A percentile compares a stretch with the other conserved stretches of the same genome.
phyloP scores from a whole-genome alignment of 2,797 vertebrate genomes.

The Meda fulgida region DNA sequence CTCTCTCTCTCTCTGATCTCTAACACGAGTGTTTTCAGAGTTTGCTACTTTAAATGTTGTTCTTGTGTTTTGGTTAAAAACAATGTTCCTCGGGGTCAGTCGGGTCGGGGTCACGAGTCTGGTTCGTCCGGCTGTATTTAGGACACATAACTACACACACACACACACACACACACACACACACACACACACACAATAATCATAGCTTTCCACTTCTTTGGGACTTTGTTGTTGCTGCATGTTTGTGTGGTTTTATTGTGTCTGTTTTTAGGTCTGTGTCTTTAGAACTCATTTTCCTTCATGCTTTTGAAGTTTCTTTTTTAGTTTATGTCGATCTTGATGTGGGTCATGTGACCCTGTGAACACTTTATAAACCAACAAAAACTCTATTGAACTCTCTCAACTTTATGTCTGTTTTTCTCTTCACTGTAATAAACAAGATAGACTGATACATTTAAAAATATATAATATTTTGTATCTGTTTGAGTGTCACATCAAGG shows the following conservation, averaged over 20 bases:
- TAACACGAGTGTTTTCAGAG: neutral
- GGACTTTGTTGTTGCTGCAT: constrained; percentile 70
- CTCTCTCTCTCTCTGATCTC: neutral
- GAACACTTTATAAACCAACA: neutral
- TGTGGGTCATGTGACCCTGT: constrained; percentile 30
- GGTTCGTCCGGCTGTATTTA: constrained; percentile 42
- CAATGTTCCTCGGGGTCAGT: neutral
- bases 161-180: constrained; percentile 57
- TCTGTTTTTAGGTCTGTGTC: constrained; percentile 16
- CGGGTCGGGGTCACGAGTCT: neutral
- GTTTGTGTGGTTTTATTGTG: constrained; percentile 69
- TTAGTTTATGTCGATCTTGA: neutral
- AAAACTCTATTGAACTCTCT: neutral
- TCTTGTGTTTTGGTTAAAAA: constrained; percentile 20
- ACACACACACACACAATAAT: constrained; percentile 69
- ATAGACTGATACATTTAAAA: neutral
- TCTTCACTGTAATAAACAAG: neutral
- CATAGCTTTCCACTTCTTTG: constrained; percentile 70
- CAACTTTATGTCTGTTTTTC: neutral
- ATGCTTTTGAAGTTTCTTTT: neutral
- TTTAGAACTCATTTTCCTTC: neutral
- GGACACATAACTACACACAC: constrained; percentile 60
- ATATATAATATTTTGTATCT: neutral
- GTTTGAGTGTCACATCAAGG: neutral
- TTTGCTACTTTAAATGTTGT: neutral